A percentile compares a stretch with the other conserved stretches of the same genome.
Conservation (phyloP, 2,113 vertebrate genomes). For the Campylomormyrus numenius region DNA sequence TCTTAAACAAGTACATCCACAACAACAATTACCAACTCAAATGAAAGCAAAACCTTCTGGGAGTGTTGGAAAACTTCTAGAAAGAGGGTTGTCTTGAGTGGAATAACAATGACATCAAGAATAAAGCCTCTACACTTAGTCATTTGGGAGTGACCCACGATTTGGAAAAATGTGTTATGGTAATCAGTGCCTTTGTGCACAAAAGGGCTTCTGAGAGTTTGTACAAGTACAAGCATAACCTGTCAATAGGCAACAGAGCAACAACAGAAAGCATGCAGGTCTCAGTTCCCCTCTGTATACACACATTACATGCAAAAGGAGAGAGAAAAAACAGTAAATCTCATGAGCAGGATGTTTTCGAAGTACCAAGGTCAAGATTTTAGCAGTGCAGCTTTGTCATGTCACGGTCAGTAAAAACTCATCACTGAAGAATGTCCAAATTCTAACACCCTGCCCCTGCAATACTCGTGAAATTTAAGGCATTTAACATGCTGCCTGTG, state of each 20-base stretch:
- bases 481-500: background rate
- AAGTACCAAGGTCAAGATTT: background rate
- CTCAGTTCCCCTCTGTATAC: background rate
- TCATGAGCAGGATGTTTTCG: background rate
- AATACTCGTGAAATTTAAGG: background rate
- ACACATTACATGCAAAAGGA: background rate
- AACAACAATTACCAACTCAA: background rate
- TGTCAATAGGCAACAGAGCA: background rate
- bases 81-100: background rate
- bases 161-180: background rate
- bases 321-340: background rate
- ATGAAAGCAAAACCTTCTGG: background rate
- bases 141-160: background rate
- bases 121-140: background rate
- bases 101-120: background rate
- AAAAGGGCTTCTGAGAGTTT: background rate
- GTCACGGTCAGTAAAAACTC: background rate
- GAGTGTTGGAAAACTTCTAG: background rate
- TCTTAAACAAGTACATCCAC: background rate
- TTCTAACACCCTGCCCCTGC: background rate
- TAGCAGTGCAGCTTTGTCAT: background rate
- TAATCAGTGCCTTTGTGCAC: background rate
- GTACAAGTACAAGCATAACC: background rate
- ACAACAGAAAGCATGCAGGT: background rate
- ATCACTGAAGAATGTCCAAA: background rate